Evolutionary conservation across 2,888 invertebrate species (phyloP).

Genomic region (Cephalotes varians): DNA sequence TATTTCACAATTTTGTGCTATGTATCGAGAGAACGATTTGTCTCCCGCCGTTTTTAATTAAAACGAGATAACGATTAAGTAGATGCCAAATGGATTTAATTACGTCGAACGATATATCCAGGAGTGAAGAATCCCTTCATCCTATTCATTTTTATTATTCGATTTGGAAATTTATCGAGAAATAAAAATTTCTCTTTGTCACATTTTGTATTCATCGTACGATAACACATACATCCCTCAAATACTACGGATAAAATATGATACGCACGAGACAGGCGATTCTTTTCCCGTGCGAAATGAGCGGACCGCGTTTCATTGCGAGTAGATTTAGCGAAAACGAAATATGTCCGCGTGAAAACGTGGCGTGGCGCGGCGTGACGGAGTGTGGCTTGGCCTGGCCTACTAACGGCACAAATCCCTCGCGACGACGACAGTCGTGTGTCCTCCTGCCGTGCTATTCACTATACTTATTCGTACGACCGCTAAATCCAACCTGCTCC

Average conservation of each 20-base stretch:
- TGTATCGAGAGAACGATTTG: background rate
- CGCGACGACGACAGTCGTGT: slow-evolving; percentile 45
- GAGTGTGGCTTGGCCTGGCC: slow-evolving; percentile 32
- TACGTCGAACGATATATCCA: background rate
- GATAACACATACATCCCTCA: background rate
- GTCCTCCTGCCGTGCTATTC: slow-evolving; percentile 17
- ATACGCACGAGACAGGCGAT: slow-evolving; percentile 35
- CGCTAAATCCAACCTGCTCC: slow-evolving; percentile 18
- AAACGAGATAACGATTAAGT: slow-evolving; percentile 4
- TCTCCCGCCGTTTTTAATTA: slow-evolving; percentile 13
- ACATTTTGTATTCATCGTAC: background rate
- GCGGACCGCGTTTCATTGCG: slow-evolving; percentile 27
- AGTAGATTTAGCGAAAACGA: slow-evolving; percentile 47
- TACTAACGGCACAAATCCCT: slow-evolving; percentile 60
- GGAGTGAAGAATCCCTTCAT: background rate
- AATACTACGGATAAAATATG: slow-evolving; percentile 18
- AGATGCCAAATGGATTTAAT: slow-evolving; percentile 7
- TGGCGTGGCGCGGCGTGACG: slow-evolving; percentile 29
- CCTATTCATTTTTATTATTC: background rate
- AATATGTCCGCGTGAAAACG: slow-evolving; percentile 43
- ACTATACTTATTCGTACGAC: slow-evolving; percentile 41
- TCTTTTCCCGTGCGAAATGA: slow-evolving; percentile 21
- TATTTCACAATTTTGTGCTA: background rate
- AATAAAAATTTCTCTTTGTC: slow-evolving; percentile 33
- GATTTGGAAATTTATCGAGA: slow-evolving; percentile 18